A percentile compares a stretch with the other conserved stretches of the same genome.
Conservation (phyloP, 30 jellyfish, hydroid and myxozoan genomes). For the Hydractinia symbiolongicarpus region DNA sequence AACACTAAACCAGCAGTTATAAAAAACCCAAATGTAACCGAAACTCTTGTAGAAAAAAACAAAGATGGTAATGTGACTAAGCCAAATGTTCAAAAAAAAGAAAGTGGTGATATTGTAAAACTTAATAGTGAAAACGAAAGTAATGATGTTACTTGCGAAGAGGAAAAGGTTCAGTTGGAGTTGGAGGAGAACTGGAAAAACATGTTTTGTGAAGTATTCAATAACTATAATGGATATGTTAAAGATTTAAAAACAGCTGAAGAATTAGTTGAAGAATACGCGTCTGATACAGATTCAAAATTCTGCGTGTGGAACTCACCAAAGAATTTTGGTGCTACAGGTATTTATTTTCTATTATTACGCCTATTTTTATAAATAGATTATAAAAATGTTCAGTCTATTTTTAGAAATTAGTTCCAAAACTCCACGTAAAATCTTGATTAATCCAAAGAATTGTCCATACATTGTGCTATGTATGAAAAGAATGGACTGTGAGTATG, state of each 20-base stretch:
- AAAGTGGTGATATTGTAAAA: too few relatives aligned
- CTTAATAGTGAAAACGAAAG: too few relatives aligned
- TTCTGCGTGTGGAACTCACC: conserved; percentile 11
- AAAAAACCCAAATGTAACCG: too few relatives aligned
- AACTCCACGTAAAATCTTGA: background rate
- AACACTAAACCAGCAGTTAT: too few relatives aligned
- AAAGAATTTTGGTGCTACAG: background rate
- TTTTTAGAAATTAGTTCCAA: background rate
- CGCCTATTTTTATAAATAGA: background rate
- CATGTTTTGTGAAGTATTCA: background rate
- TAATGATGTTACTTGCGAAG: too few relatives aligned
- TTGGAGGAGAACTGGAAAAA: background rate
- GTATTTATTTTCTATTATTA: background rate
- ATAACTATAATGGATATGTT: background rate
- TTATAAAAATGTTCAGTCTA: background rate
- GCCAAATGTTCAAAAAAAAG: too few relatives aligned
- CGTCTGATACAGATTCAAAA: conserved; percentile 1
- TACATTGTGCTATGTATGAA: background rate
- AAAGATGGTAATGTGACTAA: too few relatives aligned
- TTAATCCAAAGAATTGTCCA: background rate
- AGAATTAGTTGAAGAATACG: background rate
- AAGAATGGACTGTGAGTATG: conserved; percentile 4
- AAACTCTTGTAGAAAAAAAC: too few relatives aligned
- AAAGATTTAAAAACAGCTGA: background rate
- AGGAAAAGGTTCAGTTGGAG: too few relatives aligned